phyloP scores from a whole-genome alignment of 1,140 invertebrate species.

The Lasioglossum albipes region DNA sequence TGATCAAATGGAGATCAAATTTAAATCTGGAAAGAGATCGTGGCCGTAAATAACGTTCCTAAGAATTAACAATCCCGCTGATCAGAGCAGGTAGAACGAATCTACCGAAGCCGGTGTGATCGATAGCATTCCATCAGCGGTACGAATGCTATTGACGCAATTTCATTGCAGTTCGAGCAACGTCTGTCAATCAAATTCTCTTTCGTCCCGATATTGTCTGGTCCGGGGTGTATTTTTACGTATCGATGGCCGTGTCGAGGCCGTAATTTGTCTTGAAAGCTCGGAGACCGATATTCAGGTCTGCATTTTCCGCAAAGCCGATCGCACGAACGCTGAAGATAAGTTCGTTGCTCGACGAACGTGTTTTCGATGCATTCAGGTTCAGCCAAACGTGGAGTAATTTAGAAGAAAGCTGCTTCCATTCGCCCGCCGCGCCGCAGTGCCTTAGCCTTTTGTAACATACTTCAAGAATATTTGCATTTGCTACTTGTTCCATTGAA shows the following conservation, averaged over 20 bases:
- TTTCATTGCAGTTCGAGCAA: neutral
- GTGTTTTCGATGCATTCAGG: neutral
- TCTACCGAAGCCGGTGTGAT: neutral
- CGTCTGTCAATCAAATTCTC: neutral
- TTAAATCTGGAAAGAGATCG: no score
- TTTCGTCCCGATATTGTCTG: neutral
- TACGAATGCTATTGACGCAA: neutral
- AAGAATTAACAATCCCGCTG: no score
- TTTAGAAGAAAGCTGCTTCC: neutral
- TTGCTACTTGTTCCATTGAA: constrained; percentile 2
- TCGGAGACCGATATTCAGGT: neutral
- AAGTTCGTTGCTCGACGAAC: neutral
- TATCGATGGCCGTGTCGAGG: neutral
- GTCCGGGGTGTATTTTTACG: neutral
- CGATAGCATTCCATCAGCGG: neutral
- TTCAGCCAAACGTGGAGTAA: constrained; percentile 1
- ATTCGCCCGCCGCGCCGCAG: neutral
- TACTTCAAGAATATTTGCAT: neutral
- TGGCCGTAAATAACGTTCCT: no score
- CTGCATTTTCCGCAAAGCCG: neutral
- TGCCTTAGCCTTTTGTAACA: neutral
- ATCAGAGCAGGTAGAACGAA: neutral
- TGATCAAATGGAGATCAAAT: no score
- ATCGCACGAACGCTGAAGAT: neutral
- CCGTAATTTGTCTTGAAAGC: neutral